These are phyloP conservation scores for Paramuricea clavata DNA, from an alignment of 92 coral and sea anemone genomes.

Conservation along the genomic window DNA sequence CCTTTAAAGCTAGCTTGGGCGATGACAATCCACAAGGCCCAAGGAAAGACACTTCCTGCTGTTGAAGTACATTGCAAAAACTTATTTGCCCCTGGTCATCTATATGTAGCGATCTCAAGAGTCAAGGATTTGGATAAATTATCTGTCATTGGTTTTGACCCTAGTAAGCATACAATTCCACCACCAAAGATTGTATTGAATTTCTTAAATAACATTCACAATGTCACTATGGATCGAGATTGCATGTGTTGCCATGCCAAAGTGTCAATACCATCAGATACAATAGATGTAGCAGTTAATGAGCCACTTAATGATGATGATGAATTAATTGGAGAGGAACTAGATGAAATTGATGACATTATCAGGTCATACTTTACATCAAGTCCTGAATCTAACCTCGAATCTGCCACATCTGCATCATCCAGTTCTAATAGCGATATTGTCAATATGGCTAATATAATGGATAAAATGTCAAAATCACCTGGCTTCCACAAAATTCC, in stretches of 20 bases:
- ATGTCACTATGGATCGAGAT: not conserved
- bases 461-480: not conserved
- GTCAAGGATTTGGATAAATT: conserved; percentile 21
- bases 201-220: not conserved
- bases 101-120: conserved; percentile 63
- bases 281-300: not conserved
- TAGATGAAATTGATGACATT: conserved; percentile 24
- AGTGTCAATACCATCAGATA: not conserved
- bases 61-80: conserved; percentile 11
- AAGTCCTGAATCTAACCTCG: not conserved
- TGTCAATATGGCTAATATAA: conserved; percentile 14
- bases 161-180: not conserved
- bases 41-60: conserved; percentile 20
- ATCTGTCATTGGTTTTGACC: not conserved
- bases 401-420: not conserved
- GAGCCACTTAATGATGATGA: not conserved
- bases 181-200: not conserved
- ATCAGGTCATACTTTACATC: conserved; percentile 18
- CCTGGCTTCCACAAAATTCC: conserved; percentile 27
- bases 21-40: conserved; percentile 37
- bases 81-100: conserved; percentile 55
- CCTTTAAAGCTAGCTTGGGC: conserved; percentile 40
- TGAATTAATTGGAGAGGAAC: not conserved
- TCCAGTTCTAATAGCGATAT: too few species aligned
- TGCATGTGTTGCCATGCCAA: not conserved